A percentile compares a stretch with the other conserved stretches of the same genome.
These are phyloP conservation scores for Bufo gargarizans DNA, from an alignment of 2,113 vertebrate species.

Conservation along the genomic window DNA sequence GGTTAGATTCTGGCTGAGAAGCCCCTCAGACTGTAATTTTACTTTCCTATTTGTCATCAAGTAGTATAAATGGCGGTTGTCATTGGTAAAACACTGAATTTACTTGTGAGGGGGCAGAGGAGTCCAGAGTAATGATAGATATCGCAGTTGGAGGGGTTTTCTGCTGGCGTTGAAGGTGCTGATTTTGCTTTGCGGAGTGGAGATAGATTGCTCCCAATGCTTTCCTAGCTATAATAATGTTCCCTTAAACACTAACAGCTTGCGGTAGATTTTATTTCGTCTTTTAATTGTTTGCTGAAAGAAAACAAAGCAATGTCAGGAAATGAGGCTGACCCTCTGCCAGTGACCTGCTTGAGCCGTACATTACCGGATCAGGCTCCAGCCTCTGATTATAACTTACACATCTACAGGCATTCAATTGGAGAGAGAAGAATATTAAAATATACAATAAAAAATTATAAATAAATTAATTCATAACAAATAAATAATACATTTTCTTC, in stretches of 20 bases:
- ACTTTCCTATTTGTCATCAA: slow-evolving; percentile 22
- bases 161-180: slow-evolving; percentile 6
- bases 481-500: no score
- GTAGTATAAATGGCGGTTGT: slow-evolving; percentile 27
- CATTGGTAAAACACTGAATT: slow-evolving; percentile 18
- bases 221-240: slow-evolving; percentile 27
- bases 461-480: no score
- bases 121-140: slow-evolving; percentile 26
- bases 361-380: slow-evolving; percentile 4
- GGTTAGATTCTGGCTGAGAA: neutral
- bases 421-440: neutral
- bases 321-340: slow-evolving; percentile 35
- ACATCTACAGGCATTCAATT: no score
- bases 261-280: slow-evolving; percentile 8
- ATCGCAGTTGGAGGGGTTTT: slow-evolving; percentile 2
- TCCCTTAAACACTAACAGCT: slow-evolving; percentile 34
- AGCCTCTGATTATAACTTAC: neutral
- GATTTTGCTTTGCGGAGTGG: slow-evolving; percentile 12
- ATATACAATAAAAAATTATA: no score
- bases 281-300: slow-evolving; percentile 43
- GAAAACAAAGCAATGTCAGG: slow-evolving; percentile 42
- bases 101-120: neutral
- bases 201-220: slow-evolving; percentile 20
- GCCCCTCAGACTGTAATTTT: slow-evolving; percentile 17
- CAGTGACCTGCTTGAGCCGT: slow-evolving; percentile 28